Conservation (phyloP, 2,797 vertebrate genomes). For the Triplophysa yarkandensis region DNA sequence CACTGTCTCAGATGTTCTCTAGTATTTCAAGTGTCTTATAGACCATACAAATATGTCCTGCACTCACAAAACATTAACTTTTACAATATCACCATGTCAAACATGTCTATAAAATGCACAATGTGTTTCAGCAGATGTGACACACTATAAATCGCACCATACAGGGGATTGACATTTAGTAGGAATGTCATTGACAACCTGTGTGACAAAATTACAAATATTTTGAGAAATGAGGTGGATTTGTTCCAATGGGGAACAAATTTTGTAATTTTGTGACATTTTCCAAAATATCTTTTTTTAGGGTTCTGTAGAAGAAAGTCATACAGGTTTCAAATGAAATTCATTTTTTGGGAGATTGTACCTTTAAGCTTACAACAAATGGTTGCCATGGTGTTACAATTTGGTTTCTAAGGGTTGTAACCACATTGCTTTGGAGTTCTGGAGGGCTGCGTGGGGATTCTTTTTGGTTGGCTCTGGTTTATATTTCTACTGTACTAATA, state of each 20-base stretch:
- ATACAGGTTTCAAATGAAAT: not conserved
- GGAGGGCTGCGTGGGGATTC: not conserved
- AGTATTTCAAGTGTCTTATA: conserved; percentile 15
- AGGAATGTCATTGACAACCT: too few species aligned
- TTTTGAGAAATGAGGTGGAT: too few species aligned
- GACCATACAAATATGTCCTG: conserved; percentile 26
- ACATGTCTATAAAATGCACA: not conserved
- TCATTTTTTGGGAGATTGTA: too few species aligned
- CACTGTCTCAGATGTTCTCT: not conserved
- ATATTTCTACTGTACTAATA: too few species aligned
- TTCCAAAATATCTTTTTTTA: too few species aligned
- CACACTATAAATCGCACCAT: not conserved
- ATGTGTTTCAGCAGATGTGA: not conserved
- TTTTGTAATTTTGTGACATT: not conserved
- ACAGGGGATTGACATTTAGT: not conserved
- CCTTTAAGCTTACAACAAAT: too few species aligned
- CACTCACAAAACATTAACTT: conserved; percentile 5
- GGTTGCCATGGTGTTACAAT: not conserved
- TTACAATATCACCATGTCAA: not conserved
- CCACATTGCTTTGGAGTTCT: not conserved
- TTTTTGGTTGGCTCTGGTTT: too few species aligned
- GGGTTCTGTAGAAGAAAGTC: too few species aligned
- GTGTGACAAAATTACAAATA: too few species aligned
- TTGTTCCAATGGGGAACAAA: too few species aligned
- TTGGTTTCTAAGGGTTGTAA: not conserved